Base-by-base conservation (phyloP, 2,113 vertebrate species). In the Orientallactaga bullata region DNA sequence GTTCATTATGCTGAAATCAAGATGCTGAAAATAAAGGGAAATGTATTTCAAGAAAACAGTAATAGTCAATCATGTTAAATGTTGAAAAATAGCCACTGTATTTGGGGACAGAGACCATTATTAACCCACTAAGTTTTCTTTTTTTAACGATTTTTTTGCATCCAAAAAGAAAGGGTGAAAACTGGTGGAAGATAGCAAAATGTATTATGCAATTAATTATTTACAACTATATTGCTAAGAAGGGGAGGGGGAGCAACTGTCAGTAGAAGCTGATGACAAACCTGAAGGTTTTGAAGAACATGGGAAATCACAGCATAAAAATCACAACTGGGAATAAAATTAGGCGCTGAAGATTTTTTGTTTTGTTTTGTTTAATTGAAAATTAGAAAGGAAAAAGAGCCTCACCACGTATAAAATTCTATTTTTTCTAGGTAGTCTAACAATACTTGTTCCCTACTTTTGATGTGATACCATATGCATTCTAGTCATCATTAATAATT, bases 271-370 rank as follows among this genome's bases (percentile, higher is more conserved):
- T 47, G 42, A 20, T 7, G 4, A 42, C 20, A 24, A 24, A 16
- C 47, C 24, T 21, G 12, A 84, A 37, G 2, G 16, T 35, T 82
- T 32, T 9, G 4, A 39, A 82, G 21, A 87, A 66, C 5, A 79
- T 0, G 60, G n/a, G 86, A 92, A 88, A 87, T 76, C 17, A 76
- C 85, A 94, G 90, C 42, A 74, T 63, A 88, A 89, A 26, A 63
- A 30, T 72, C 55, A 58, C 13, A 85, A 58, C 0, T 51, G 28
- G 39, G 39, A 17, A 61, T 26, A 60, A 61, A 61, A 20, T 15
- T 63, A 28, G 55, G 21, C 23, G 21, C 6, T 11, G 24, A 79
- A 7, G 73, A 47, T 8, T 47, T 8, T 3, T 58, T 26, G 5
- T 39, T 42, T 30, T n/a, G 3, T 35, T 81, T 32, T 51, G 24